Base-by-base conservation (phyloP, 2,113 vertebrate genomes). In the Oncorhynchus keta region DNA sequence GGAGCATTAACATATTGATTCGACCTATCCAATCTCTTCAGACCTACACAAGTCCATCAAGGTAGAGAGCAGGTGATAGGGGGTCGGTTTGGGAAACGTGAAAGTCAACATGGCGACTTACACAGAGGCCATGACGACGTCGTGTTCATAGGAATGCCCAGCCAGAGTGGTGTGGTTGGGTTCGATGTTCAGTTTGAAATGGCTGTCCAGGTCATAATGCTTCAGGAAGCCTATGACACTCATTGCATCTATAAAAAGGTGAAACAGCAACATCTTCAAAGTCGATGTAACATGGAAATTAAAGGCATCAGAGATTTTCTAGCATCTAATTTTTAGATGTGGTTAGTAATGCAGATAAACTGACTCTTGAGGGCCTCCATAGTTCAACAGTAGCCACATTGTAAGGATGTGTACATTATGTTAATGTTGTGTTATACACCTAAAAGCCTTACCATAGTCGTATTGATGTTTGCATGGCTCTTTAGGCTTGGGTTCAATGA, bases 121-220 rank as follows among this genome's bases (percentile, higher is more conserved):
- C 91, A 70, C 85, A 22, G 91, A 92, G 4, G 90, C 91, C 86
- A 89, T 84, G 83, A 92, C 39, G 3, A 93, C n/a, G 59, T 93
- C 84, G 3, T 92, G 90, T 70, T 92, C 90, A 14, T 91, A 91
- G 2, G 88, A 83, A 79, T 91, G 89, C 76, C 90, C 91, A 8
- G 91, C 91, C 84, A 93, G 80, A 20, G 90, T 91, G 24, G 90
- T 93, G 88, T 92, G 90, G 85, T 91, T 93, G 78, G 91, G 92
- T 80, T 91, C 90, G 1, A 92, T 91, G 76, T 92, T 92, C 76
- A 93, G 72, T 81, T 92, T 93, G 14, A 93, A 92, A 82, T 93
- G 76, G 28, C 26, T 75, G 32, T 92, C 87, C 80, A 92, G 84
- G 39, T 81, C 83, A 14, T 83, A 91, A 76, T 90, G 88, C 81